A percentile compares a stretch with the other conserved stretches of the same genome.
Conservation (phyloP, 2,888 invertebrate species). For the Habrosyne pyritoides region DNA sequence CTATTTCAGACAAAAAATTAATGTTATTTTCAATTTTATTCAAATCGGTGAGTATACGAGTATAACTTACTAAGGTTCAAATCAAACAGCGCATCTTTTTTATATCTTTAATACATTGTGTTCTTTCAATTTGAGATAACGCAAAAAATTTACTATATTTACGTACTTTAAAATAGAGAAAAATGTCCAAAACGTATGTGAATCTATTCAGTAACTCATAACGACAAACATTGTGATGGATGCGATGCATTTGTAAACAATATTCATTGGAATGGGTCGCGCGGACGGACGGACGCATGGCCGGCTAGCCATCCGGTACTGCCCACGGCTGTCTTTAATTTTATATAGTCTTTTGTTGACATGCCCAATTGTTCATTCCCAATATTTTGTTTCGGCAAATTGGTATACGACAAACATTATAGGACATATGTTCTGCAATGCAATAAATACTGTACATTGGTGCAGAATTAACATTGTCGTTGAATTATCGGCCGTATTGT, state of each 20-base stretch:
- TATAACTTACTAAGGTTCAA: too few species aligned
- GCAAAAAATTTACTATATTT: constrained; percentile 17
- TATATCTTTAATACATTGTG: neutral
- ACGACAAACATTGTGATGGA: constrained; percentile 66
- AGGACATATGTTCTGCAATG: constrained; percentile 12
- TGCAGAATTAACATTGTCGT: constrained; percentile 2
- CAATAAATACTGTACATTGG: neutral
- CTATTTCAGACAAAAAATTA: too few species aligned
- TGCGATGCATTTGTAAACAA: constrained; percentile 70
- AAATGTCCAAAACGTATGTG: constrained; percentile 15
- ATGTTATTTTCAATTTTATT: too few species aligned
- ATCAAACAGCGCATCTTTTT: too few species aligned
- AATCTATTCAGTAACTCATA: constrained; percentile 49
- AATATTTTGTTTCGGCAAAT: constrained; percentile 43
- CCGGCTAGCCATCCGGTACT: constrained; percentile 26
- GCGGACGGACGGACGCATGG: constrained; percentile 42
- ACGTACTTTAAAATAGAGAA: constrained; percentile 29
- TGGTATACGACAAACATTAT: constrained; percentile 47
- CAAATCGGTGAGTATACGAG: too few species aligned
- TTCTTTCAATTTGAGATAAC: neutral
- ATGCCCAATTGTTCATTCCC: constrained; percentile 44
- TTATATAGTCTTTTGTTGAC: constrained; percentile 61
- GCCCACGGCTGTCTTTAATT: constrained; percentile 64
- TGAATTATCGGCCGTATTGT: neutral
- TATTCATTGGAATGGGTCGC: constrained; percentile 48